Evolutionary conservation across 2,888 invertebrate genomes (phyloP).

Genomic region (Caenorhabditis angaria): DNA sequence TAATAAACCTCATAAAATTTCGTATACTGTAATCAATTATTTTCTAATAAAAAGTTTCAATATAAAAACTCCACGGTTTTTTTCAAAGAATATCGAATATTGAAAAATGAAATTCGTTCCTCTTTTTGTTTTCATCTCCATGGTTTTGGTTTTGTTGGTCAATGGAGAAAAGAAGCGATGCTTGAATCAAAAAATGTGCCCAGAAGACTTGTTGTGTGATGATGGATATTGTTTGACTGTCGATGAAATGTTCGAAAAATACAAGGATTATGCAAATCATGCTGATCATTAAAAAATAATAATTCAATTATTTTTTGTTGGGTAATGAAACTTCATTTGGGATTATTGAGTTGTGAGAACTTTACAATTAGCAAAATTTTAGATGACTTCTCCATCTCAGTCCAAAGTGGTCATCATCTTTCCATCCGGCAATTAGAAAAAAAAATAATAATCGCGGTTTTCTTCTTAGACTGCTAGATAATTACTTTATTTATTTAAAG

Average conservation of each 20-base stretch:
- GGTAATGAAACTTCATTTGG: not conserved
- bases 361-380: too few species aligned
- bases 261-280: not conserved
- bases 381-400: too few species aligned
- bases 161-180: not conserved
- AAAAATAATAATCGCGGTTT: not conserved
- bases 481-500: not conserved
- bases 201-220: constrained; percentile 11
- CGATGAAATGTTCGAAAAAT: constrained; percentile 21
- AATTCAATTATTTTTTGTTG: not conserved
- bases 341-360: not conserved
- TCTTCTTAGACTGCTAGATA: not conserved
- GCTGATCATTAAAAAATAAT: too few species aligned
- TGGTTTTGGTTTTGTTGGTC: not conserved
- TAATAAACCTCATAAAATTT: constrained; percentile 15
- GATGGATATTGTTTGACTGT: constrained; percentile 18
- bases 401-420: not conserved
- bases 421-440: not conserved
- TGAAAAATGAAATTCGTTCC: constrained; percentile 10
- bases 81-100: not conserved
- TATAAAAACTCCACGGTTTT: constrained; percentile 7
- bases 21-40: constrained; percentile 12
- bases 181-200: not conserved
- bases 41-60: not conserved
- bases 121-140: not conserved